phyloP scores from a whole-genome alignment of 2,888 invertebrate genomes.

The Hyposoter dolosus region DNA sequence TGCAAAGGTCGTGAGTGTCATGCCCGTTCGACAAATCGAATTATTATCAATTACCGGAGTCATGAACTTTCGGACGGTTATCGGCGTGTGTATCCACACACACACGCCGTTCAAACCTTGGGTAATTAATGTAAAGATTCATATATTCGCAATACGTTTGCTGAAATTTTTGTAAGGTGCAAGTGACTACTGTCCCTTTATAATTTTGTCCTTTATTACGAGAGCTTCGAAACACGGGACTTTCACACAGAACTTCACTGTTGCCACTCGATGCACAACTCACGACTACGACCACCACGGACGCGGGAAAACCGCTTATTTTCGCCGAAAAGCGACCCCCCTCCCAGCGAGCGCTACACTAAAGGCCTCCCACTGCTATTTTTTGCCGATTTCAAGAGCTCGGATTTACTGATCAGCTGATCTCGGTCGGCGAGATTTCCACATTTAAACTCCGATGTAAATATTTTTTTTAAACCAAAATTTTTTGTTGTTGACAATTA shows the following conservation, averaged over 20 bases:
- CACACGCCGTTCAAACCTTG: constrained; percentile 8
- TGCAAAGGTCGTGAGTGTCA: constrained; percentile 48
- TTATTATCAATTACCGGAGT: constrained; percentile 57
- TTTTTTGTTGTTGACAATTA: background rate
- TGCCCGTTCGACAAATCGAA: constrained; percentile 61
- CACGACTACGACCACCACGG: constrained; percentile 2
- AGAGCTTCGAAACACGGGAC: background rate
- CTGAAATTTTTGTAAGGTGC: background rate
- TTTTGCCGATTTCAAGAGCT: background rate
- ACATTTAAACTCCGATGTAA: background rate
- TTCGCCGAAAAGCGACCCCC: background rate
- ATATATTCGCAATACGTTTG: background rate
- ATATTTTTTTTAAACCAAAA: background rate
- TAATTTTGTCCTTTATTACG: background rate
- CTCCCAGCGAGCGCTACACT: background rate
- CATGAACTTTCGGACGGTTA: constrained; percentile 46
- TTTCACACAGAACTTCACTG: background rate
- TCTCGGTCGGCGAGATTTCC: background rate
- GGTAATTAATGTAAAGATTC: background rate
- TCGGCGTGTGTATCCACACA: background rate
- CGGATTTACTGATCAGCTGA: background rate
- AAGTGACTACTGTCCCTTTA: background rate
- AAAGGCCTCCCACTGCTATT: background rate
- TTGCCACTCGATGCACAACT: constrained; percentile 11
- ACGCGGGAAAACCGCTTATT: constrained; percentile 14